phyloP scores from a whole-genome alignment of 2,113 vertebrate genomes.

The Thunnus thynnus region DNA sequence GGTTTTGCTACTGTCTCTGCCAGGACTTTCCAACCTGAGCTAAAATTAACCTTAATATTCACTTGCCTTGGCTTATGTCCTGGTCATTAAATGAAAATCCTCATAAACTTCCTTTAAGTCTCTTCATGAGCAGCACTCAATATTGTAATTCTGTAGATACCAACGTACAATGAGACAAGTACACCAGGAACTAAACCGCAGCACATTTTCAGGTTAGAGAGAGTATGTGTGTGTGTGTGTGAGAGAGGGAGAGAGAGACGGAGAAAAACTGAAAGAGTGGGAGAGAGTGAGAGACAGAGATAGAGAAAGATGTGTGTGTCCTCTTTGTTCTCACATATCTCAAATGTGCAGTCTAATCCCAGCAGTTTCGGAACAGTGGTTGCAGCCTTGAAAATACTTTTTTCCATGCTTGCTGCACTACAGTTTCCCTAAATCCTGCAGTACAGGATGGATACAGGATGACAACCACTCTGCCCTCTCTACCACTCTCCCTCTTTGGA shows the following conservation, averaged over 20 bases:
- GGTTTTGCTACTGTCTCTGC: neutral
- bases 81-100: slow-evolving; percentile 14
- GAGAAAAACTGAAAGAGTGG: neutral
- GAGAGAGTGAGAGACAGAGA: neutral
- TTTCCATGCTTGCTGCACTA: slow-evolving; percentile 66
- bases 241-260: neutral
- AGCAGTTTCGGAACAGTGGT: slow-evolving; percentile 17
- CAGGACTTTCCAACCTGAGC: neutral
- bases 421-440: slow-evolving; percentile 55
- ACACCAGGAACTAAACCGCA: slow-evolving; percentile 7
- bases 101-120: neutral
- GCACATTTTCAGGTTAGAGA: slow-evolving; percentile 37
- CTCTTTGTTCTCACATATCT: slow-evolving; percentile 34
- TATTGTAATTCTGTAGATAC: slow-evolving; percentile 5
- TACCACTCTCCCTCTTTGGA: neutral
- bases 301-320: slow-evolving; percentile 14
- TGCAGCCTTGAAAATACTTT: slow-evolving; percentile 36
- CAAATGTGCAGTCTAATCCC: slow-evolving; percentile 33
- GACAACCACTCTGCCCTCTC: neutral
- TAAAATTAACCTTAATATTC: slow-evolving; percentile 5
- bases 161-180: neutral
- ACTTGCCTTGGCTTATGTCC: slow-evolving; percentile 11
- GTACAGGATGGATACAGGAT: slow-evolving; percentile 17
- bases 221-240: neutral
- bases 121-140: slow-evolving; percentile 1